Conservation (phyloP, 2,888 invertebrate genomes). For the Caenorhabditis sinica region DNA sequence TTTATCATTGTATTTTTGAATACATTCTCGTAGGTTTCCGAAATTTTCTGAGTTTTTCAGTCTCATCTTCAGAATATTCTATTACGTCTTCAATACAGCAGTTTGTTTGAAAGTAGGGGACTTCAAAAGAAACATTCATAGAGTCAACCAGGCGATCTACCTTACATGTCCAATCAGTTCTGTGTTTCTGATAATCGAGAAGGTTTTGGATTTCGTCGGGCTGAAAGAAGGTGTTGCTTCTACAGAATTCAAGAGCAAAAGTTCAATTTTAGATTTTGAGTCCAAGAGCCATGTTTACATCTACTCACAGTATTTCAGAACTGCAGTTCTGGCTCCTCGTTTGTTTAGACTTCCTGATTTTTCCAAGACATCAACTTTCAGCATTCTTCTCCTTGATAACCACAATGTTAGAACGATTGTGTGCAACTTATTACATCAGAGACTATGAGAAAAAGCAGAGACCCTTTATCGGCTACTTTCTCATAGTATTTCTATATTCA, state of each 20-base stretch:
- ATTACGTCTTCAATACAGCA: background rate
- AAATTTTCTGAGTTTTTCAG: too few relatives aligned
- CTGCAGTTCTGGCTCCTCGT: constrained; percentile 20
- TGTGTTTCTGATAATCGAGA: background rate
- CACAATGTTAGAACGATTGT: constrained; percentile 2
- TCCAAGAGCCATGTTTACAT: too few relatives aligned
- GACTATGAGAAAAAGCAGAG: constrained; percentile 19
- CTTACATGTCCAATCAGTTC: background rate
- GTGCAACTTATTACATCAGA: constrained; percentile 3
- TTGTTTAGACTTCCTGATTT: background rate
- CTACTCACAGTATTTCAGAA: too few relatives aligned
- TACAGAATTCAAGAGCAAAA: too few relatives aligned
- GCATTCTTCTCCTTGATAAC: background rate
- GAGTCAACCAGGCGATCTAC: background rate
- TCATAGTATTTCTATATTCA: background rate
- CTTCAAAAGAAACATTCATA: background rate
- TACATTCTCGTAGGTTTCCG: too few relatives aligned
- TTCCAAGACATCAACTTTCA: background rate
- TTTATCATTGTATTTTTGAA: too few relatives aligned
- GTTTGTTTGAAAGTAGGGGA: background rate
- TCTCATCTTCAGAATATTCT: background rate
- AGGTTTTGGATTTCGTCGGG: background rate
- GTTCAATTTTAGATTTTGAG: constrained; percentile 17
- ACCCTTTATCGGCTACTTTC: background rate
- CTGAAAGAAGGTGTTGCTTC: constrained; percentile 14